phyloP scores from a whole-genome alignment of 2,888 invertebrate genomes.

The Ariolimax columbianus region DNA sequence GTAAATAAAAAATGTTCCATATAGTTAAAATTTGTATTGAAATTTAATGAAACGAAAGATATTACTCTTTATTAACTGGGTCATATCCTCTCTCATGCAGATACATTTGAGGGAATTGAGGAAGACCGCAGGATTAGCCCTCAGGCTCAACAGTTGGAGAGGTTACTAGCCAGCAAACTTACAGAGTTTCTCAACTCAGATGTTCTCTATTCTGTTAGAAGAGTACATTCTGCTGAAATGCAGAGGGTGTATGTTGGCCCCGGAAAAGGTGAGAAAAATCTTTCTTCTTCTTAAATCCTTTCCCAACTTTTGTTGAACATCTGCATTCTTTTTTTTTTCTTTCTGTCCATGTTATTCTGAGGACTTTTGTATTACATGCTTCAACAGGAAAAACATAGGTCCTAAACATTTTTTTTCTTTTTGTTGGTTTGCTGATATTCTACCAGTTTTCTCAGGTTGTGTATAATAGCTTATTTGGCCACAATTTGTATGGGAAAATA shows the following conservation, averaged over 20 bases:
- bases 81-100: conserved; percentile 53
- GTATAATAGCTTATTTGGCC: too few relatives aligned
- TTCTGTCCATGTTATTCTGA: too few relatives aligned
- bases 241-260: conserved; percentile 85
- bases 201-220: conserved; percentile 88
- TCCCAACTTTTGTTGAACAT: too few relatives aligned
- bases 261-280: conserved; percentile 48
- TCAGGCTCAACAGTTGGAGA: conserved; percentile 71
- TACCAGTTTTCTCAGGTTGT: too few relatives aligned
- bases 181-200: conserved; percentile 80
- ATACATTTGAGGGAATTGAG: conserved; percentile 70
- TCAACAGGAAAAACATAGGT: too few relatives aligned
- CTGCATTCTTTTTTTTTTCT: too few relatives aligned
- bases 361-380: too few relatives aligned
- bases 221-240: conserved; percentile 89
- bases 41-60: not conserved
- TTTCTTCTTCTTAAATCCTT: too few relatives aligned
- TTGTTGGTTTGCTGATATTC: too few relatives aligned
- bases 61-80: not conserved
- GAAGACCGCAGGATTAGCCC: conserved; percentile 66
- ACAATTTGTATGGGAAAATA: too few relatives aligned
- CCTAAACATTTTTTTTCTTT: too few relatives aligned
- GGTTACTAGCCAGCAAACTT: conserved; percentile 74
- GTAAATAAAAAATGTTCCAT: too few relatives aligned
- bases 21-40: not conserved